These are phyloP conservation scores for Campaea margaritaria DNA, from an alignment of 2,888 invertebrate genomes.

Conservation along the genomic window DNA sequence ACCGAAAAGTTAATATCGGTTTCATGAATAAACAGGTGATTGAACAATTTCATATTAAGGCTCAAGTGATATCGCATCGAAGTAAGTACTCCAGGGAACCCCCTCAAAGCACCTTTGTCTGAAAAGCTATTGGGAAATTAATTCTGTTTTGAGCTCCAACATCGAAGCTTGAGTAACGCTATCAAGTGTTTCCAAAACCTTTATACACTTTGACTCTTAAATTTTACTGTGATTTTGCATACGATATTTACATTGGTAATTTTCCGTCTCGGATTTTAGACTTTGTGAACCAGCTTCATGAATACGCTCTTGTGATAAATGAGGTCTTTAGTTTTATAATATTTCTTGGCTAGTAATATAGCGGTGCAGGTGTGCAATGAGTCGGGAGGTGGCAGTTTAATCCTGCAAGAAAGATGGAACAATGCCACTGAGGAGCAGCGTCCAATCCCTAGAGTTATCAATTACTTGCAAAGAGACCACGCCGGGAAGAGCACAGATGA, in stretches of 20 bases:
- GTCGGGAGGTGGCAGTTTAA: constrained; percentile 57
- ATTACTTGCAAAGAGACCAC: constrained; percentile 44
- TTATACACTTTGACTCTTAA: constrained; percentile 45
- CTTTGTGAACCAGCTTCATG: background rate
- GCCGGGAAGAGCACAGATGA: constrained; percentile 13
- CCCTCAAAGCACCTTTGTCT: constrained; percentile 68
- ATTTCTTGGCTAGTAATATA: constrained; percentile 49
- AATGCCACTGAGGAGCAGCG: constrained; percentile 49
- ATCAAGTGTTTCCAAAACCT: constrained; percentile 56
- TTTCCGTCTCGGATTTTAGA: background rate
- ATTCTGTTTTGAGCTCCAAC: constrained; percentile 56
- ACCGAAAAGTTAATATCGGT: constrained; percentile 10
- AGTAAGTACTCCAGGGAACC: constrained; percentile 45
- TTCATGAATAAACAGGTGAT: constrained; percentile 15
- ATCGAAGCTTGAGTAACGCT: constrained; percentile 56
- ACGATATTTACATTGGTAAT: background rate
- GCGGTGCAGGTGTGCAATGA: constrained; percentile 55
- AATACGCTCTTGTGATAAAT: constrained; percentile 14
- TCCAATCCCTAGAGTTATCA: constrained; percentile 52
- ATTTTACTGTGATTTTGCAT: constrained; percentile 17
- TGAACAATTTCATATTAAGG: constrained; percentile 27
- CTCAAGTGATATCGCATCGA: constrained; percentile 40
- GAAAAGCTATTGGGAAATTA: constrained; percentile 71
- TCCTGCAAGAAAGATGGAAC: constrained; percentile 56
- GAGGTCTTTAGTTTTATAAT: constrained; percentile 36